Evolutionary conservation across 2,888 invertebrate genomes (phyloP).

Genomic region (Tetrapedia diversipes): DNA sequence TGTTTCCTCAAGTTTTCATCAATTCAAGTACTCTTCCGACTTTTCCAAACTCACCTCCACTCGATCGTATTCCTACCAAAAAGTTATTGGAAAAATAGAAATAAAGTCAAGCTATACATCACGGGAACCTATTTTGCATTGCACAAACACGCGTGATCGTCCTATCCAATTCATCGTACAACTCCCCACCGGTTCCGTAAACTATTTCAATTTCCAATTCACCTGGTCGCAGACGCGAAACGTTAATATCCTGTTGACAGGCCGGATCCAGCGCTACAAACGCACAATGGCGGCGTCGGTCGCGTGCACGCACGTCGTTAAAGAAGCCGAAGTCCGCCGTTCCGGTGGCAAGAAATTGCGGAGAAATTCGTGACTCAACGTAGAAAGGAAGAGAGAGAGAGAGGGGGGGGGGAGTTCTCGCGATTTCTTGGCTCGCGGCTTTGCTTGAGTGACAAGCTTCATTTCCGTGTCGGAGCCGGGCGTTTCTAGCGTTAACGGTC

Average conservation of each 20-base stretch:
- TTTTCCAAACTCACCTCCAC: too few species aligned
- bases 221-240: neutral
- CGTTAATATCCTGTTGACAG: constrained; percentile 24
- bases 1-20: too few species aligned
- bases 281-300: constrained; percentile 19
- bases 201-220: constrained; percentile 30
- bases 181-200: neutral
- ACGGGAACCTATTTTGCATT: too few species aligned
- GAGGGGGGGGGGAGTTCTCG: neutral
- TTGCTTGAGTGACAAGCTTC: constrained; percentile 66
- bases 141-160: too few species aligned
- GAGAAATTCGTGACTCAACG: constrained; percentile 34
- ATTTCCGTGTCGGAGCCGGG: constrained; percentile 62
- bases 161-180: neutral
- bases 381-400: too few species aligned
- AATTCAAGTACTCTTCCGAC: too few species aligned
- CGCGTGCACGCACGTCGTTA: constrained; percentile 17
- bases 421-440: constrained; percentile 30
- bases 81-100: too few species aligned
- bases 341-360: constrained; percentile 9
- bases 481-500: constrained; percentile 54
- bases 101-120: too few species aligned
- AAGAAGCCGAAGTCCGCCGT: constrained; percentile 6
- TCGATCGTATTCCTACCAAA: too few species aligned
- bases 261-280: neutral